phyloP scores from a whole-genome alignment of 1,140 invertebrate species.

The Drosophila grimshawi region DNA sequence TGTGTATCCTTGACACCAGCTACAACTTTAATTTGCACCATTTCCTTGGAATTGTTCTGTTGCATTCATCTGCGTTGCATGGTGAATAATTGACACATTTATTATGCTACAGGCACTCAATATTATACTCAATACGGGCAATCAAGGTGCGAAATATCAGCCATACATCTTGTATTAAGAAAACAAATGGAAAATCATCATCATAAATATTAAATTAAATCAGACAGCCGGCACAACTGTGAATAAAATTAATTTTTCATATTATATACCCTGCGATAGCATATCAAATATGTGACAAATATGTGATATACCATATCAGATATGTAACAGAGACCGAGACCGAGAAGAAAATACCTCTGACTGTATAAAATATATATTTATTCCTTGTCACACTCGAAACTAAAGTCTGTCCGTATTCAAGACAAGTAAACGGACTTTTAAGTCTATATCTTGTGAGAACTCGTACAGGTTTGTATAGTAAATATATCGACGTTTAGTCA shows the following conservation, averaged over 20 bases:
- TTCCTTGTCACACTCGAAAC: too few species aligned
- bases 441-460: too few species aligned
- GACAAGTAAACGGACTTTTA: too few species aligned
- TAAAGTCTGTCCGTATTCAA: too few species aligned
- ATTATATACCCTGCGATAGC: too few species aligned
- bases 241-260: neutral
- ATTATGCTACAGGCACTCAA: slow-evolving; percentile 24
- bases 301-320: too few species aligned
- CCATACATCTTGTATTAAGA: neutral
- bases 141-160: slow-evolving; percentile 18
- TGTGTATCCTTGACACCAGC: slow-evolving; percentile 2
- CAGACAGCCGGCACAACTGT: neutral
- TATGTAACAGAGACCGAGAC: too few species aligned
- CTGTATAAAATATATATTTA: too few species aligned
- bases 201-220: neutral
- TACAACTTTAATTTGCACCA: neutral
- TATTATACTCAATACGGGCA: slow-evolving; percentile 40
- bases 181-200: neutral
- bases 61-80: slow-evolving; percentile 4
- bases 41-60: neutral
- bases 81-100: slow-evolving; percentile 30
- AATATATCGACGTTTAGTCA: too few species aligned
- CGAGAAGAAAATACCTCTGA: too few species aligned
- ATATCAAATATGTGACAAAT: too few species aligned
- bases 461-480: too few species aligned